Conservation (phyloP, 2,113 vertebrate genomes). For the Zosterops hypoxanthus region DNA sequence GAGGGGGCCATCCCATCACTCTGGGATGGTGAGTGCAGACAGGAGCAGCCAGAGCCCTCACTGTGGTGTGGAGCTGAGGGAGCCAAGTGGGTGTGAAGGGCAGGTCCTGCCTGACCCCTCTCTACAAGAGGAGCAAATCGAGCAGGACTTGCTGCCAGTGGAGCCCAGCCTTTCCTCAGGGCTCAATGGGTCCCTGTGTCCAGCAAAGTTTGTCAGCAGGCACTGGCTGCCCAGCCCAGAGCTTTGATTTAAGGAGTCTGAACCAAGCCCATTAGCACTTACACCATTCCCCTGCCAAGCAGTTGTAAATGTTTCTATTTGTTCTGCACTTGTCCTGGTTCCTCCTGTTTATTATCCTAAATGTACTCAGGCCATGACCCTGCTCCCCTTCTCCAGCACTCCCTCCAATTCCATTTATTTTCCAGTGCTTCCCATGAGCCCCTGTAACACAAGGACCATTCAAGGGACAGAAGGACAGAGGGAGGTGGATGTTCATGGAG, state of each 20-base stretch:
- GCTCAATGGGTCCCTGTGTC: neutral
- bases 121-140: neutral
- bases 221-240: neutral
- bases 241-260: constrained; percentile 19
- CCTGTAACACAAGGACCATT: neutral
- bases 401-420: neutral
- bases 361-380: neutral
- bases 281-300: neutral
- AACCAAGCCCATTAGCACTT: neutral
- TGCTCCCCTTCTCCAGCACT: neutral
- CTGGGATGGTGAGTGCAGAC: rapidly evolving
- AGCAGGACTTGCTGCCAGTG: neutral
- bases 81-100: neutral
- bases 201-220: neutral
- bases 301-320: neutral
- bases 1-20: neutral
- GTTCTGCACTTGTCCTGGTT: neutral
- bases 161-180: neutral
- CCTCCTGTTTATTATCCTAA: constrained; percentile 20
- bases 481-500: neutral
- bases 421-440: neutral
- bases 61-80: neutral
- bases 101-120: neutral
- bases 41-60: neutral
- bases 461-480: neutral